Evolutionary conservation across 2,113 vertebrate species (phyloP).

Genomic region (Pelvicachromis taeniatus): DNA sequence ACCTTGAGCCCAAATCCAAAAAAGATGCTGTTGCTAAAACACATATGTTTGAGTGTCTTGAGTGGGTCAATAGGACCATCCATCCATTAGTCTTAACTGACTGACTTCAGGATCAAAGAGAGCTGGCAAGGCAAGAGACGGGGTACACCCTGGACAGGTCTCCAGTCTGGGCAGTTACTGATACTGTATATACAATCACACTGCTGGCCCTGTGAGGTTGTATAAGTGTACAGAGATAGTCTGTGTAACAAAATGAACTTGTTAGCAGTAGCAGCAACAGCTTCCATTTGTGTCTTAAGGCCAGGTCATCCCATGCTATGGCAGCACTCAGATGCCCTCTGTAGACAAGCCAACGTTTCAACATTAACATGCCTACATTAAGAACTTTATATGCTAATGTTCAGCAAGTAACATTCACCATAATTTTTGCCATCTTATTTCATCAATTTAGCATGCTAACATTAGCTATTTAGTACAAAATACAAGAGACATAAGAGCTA

Average conservation of each 20-base stretch:
- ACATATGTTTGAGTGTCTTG: neutral
- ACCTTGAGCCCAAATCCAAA: accelerated
- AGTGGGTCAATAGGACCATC: neutral
- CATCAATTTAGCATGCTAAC: neutral
- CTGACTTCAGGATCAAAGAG: accelerated
- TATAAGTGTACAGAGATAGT: neutral
- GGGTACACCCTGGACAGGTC: too few relatives aligned
- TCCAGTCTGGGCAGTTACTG: neutral
- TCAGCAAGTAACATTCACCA: neutral
- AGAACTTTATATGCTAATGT: neutral
- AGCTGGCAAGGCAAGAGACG: neutral
- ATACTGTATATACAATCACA: neutral
- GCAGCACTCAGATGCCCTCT: neutral
- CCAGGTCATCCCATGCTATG: neutral
- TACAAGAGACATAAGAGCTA: neutral
- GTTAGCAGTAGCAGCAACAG: neutral
- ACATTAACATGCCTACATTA: accelerated
- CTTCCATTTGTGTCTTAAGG: neutral
- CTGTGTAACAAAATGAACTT: too few relatives aligned
- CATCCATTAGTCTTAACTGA: neutral
- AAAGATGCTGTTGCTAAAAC: neutral
- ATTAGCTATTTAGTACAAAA: neutral
- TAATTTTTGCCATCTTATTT: neutral
- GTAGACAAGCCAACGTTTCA: neutral
- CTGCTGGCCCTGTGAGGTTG: neutral